Evolutionary conservation across 2,113 vertebrate genomes (phyloP).

Genomic region (Lophotis ruficrista): DNA sequence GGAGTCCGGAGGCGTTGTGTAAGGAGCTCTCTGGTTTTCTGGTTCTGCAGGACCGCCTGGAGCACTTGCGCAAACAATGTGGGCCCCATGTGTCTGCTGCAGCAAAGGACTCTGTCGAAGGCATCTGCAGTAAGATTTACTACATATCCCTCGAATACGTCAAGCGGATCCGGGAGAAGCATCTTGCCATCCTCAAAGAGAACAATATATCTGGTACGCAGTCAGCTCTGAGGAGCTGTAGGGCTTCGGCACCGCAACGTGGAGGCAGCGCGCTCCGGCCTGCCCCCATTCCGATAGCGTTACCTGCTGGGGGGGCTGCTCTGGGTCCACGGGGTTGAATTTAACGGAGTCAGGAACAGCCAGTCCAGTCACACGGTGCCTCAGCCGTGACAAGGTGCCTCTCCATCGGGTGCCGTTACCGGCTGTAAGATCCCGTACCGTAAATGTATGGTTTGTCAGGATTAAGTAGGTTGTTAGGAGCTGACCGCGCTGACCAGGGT

Average conservation of each 20-base stretch:
- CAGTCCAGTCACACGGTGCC: background rate
- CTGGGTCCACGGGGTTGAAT: background rate
- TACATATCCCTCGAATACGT: conserved; percentile 95
- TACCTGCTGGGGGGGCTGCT: background rate
- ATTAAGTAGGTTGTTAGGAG: background rate
- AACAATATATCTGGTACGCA: conserved; percentile 84
- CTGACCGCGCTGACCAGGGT: background rate
- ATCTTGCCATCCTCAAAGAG: conserved; percentile 89
- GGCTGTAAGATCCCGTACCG: background rate
- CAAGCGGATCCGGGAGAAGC: conserved; percentile 89
- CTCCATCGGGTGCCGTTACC: background rate
- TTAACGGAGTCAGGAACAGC: background rate
- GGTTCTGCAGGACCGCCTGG: conserved; percentile 88
- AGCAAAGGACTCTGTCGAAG: conserved; percentile 96
- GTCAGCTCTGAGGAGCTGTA: background rate
- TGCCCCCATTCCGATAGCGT: background rate
- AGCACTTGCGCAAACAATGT: conserved; percentile 94
- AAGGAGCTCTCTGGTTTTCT: background rate
- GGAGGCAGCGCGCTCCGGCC: background rate
- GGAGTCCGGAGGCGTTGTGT: background rate
- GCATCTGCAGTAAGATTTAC: conserved; percentile 98
- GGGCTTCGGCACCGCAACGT: background rate
- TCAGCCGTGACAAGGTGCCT: background rate
- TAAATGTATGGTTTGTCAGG: background rate
- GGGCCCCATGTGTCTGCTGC: conserved; percentile 92